Percentiles rank a stretch among this genome's conserved stretches.
These are phyloP conservation scores for Leptodactylus fallax DNA, from an alignment of 2,797 vertebrate species.

Conservation along the genomic window DNA sequence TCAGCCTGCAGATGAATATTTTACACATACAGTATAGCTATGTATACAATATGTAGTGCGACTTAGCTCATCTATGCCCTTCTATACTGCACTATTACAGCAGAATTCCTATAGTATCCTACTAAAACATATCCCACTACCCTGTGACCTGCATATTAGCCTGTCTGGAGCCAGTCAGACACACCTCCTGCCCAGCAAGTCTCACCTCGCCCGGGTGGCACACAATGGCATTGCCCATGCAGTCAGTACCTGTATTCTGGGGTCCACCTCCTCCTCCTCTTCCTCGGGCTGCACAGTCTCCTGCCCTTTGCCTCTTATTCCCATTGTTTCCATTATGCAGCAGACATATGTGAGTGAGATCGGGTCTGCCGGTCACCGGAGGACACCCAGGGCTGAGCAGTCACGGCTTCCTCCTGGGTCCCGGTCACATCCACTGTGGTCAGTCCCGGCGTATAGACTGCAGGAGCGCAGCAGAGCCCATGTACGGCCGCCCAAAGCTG, in stretches of 20 bases:
- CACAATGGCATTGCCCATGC: background rate
- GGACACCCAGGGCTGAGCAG: background rate
- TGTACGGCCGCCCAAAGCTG: background rate
- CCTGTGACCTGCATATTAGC: no score
- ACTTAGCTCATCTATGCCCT: no score
- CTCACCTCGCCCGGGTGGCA: background rate
- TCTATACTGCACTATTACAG: no score
- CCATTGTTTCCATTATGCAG: constrained; percentile 69
- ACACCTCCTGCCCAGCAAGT: no score
- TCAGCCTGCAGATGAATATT: no score
- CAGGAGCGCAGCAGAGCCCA: background rate
- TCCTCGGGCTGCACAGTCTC: constrained; percentile 71
- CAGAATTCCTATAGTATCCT: no score
- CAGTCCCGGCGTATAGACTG: background rate
- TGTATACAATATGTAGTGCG: no score
- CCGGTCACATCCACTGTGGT: constrained; percentile 62
- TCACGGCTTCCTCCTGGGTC: constrained; percentile 19
- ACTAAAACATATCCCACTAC: no score
- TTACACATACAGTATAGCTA: no score
- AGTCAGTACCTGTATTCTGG: constrained; percentile 88
- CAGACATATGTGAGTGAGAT: constrained; percentile 43
- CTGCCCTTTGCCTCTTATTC: constrained; percentile 71
- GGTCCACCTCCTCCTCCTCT: constrained; percentile 93
- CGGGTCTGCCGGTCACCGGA: constrained; percentile 39
- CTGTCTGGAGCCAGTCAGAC: no score